Percentiles rank a stretch among this genome's conserved stretches.
Conservation (phyloP, 2,113 vertebrate species). For the Phoxinus phoxinus region DNA sequence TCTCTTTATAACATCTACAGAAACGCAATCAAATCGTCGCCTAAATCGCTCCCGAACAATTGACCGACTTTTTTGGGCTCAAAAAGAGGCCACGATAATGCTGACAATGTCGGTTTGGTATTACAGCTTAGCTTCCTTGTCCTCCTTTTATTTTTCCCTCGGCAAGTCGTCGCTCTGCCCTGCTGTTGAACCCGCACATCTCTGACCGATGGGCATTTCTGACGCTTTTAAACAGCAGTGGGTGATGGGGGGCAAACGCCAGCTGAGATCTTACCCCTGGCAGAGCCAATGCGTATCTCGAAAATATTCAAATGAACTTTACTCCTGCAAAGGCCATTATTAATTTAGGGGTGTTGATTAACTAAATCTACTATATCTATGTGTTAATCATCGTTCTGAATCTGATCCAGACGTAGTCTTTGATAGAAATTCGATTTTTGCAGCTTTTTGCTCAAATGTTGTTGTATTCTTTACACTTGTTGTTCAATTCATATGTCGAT, state of each 20-base stretch:
- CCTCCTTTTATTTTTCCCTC: constrained; percentile 1
- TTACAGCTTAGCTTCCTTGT: neutral
- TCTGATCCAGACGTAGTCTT: no score
- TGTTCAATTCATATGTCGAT: no score
- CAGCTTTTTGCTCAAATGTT: no score
- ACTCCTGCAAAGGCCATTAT: neutral
- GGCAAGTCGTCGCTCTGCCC: constrained; percentile 32
- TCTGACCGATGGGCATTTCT: constrained; percentile 42
- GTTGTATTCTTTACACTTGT: no score
- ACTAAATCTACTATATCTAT: no score
- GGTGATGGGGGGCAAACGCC: neutral
- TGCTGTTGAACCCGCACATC: constrained; percentile 48
- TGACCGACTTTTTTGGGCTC: constrained; percentile 42
- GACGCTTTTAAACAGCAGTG: constrained; percentile 41
- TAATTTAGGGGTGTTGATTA: neutral
- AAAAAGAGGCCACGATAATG: constrained; percentile 27
- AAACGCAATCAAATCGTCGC: constrained; percentile 27
- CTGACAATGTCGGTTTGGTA: constrained; percentile 25
- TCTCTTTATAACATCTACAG: neutral
- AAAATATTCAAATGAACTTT: neutral
- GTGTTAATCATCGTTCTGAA: no score
- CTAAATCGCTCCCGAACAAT: constrained; percentile 11
- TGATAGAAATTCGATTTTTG: no score
- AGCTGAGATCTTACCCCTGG: constrained; percentile 20
- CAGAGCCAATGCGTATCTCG: neutral